Evolutionary conservation across 64 coral and sea anemone genomes (phyloP).

Genomic region (Cladopsammia gracilis): DNA sequence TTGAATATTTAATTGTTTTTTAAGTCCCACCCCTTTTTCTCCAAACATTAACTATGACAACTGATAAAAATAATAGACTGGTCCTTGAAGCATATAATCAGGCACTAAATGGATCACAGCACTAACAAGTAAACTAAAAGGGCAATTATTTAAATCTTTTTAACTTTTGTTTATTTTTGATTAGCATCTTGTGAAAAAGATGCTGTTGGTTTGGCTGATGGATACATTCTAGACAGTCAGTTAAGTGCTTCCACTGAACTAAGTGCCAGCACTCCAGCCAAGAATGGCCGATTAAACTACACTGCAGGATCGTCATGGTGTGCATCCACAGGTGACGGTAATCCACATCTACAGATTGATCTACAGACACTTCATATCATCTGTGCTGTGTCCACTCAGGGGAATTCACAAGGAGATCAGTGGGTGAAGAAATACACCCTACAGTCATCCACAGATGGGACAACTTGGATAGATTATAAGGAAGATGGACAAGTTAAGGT

Average conservation of each 20-base stretch:
- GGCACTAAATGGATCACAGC: no score
- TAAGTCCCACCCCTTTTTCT: no score
- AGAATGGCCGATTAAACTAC: conserved; percentile 43
- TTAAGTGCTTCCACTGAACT: conserved; percentile 28
- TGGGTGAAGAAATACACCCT: conserved; percentile 73
- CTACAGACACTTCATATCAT: conserved; percentile 42
- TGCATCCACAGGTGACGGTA: conserved; percentile 37
- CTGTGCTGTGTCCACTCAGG: conserved; percentile 71
- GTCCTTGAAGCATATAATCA: no score
- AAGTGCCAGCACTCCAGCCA: conserved; percentile 25
- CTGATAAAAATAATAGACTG: no score
- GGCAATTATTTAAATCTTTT: no score
- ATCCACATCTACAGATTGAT: conserved; percentile 72
- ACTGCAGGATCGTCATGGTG: conserved; percentile 69
- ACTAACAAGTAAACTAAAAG: no score
- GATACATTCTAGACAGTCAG: conserved; percentile 16
- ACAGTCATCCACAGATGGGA: conserved; percentile 43
- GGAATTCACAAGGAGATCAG: conserved; percentile 48
- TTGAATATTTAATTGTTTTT: no score
- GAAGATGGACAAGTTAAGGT: conserved; percentile 2
- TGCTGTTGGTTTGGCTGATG: conserved; percentile 12
- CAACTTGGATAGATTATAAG: conserved; percentile 38
- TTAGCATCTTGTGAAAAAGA: background rate
- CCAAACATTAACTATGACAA: no score
- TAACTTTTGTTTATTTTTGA: no score